Conservation (phyloP, 2,888 invertebrate species). For the Catocala nupta region DNA sequence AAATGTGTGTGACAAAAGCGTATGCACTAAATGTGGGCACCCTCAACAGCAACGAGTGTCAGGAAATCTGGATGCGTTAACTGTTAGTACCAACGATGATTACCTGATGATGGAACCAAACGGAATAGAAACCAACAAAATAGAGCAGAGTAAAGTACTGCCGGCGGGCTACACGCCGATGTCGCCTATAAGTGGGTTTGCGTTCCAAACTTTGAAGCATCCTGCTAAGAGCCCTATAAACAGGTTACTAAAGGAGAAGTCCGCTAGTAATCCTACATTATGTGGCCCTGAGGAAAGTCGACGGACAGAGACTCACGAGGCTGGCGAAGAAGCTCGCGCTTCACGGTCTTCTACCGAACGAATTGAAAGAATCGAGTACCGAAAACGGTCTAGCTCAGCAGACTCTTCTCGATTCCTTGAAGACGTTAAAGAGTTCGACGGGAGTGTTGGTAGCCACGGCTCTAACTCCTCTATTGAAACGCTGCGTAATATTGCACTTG, state of each 20-base stretch:
- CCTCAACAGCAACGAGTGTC: conserved; percentile 54
- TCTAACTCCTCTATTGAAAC: conserved; percentile 84
- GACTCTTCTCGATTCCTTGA: conserved; percentile 91
- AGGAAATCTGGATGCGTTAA: conserved; percentile 28
- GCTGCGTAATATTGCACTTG: conserved; percentile 71
- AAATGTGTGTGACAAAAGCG: conserved; percentile 53
- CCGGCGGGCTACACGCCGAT: conserved; percentile 90
- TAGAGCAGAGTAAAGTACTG: conserved; percentile 57
- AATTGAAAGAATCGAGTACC: conserved; percentile 57
- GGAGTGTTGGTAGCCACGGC: conserved; percentile 74
- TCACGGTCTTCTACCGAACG: conserved; percentile 45
- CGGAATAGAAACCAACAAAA: conserved; percentile 58
- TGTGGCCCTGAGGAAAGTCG: conserved; percentile 70
- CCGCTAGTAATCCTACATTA: conserved; percentile 91
- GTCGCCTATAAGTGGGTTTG: conserved; percentile 89
- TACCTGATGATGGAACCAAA: conserved; percentile 91
- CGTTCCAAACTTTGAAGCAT: conserved; percentile 75
- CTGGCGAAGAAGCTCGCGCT: conserved; percentile 26
- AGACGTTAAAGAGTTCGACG: conserved; percentile 86
- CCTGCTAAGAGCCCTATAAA: conserved; percentile 66
- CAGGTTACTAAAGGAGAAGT: conserved; percentile 84
- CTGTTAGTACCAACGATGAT: conserved; percentile 77
- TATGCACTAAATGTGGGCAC: conserved; percentile 90
- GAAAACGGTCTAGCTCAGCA: conserved; percentile 91
- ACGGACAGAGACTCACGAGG: conserved; percentile 14